A percentile compares a stretch with the other conserved stretches of the same genome.
These are phyloP conservation scores for Meteorus cinctellus DNA, from an alignment of 2,888 invertebrate species.

Conservation along the genomic window DNA sequence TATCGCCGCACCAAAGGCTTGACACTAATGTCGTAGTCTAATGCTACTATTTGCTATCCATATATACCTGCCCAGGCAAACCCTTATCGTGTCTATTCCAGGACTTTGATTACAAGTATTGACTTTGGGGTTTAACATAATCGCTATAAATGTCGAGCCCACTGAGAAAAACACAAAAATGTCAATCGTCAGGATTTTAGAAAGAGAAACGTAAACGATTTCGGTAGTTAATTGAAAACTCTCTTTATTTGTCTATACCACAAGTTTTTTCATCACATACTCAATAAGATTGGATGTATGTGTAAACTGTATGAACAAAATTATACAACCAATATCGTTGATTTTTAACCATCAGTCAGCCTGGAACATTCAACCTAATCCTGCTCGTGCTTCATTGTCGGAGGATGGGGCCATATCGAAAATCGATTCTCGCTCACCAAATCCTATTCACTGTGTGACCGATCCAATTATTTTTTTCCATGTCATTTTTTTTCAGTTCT, in stretches of 20 bases:
- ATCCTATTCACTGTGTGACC: slow-evolving; percentile 21
- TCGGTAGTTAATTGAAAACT: not conserved
- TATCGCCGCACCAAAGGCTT: slow-evolving; percentile 15
- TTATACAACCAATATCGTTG: slow-evolving; percentile 24
- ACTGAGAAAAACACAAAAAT: not conserved
- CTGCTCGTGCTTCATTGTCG: slow-evolving; percentile 38
- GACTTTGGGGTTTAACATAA: not conserved
- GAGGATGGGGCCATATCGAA: slow-evolving; percentile 28
- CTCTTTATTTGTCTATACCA: not conserved
- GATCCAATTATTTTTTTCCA: slow-evolving; percentile 41
- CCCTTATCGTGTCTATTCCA: not conserved
- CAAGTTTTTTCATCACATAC: not conserved
- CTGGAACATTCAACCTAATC: slow-evolving; percentile 36
- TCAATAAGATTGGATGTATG: not conserved
- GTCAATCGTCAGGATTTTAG: no score
- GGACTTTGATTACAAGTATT: not conserved
- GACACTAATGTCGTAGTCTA: slow-evolving; percentile 35
- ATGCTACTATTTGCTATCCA: slow-evolving; percentile 20
- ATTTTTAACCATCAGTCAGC: slow-evolving; percentile 39
- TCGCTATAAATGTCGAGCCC: not conserved
- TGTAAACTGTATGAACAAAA: not conserved
- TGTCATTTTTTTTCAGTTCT: slow-evolving; percentile 14
- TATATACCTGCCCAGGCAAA: not conserved
- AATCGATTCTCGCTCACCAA: slow-evolving; percentile 34
- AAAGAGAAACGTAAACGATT: no score